Base-by-base conservation (phyloP, 2,797 vertebrate genomes). In the Melanotaenia maccullochi region DNA sequence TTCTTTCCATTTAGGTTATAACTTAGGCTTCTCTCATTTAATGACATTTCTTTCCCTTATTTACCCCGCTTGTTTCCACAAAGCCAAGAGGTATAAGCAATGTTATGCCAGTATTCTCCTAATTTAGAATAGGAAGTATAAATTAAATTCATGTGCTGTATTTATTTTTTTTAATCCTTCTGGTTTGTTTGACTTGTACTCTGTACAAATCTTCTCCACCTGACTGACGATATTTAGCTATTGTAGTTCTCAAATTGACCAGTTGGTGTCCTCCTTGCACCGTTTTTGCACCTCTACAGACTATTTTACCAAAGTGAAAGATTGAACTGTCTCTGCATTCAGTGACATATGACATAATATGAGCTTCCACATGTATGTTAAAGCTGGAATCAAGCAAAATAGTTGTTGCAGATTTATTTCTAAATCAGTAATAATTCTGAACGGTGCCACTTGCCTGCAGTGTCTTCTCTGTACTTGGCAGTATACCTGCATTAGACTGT, bases 241-340 rank as follows among this genome's bases (percentile, higher is more conserved):
- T 60, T 93, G 94, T 93, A 94, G 91, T 95, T 92, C 90, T 87
- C 73, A 65, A 85, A 86, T 91, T 63, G 70, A 35, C 93, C 94
- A 95, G 94, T 94, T 95, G 93, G 94, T 94, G 94, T 94, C 93
- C 59, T 88, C 83, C 79, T 94, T 61, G 78, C 73, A 68, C 79
- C 71, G 4, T 65, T 84, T 75, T 36, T 33, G 28, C 60, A 51
- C 60, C 12, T 52, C 40, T 13, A 12, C 24, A 49, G 3, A 16
- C 60, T 57, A 11, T 40, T 72, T 7, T 3, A 22, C 4, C 36
- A 54, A 33, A 75, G 40, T 79, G 35, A 74, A 36, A 65, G 38
- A 81, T 60, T 58, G 47, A 71, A 18, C 30, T 5, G 28, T 73
- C 60, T 67, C 24, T 33, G 64, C n/a, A 61, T 76, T 67, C 24